These are phyloP conservation scores for Ciona savignyi DNA, from an alignment of 23 tunicate species.

Conservation along the genomic window DNA sequence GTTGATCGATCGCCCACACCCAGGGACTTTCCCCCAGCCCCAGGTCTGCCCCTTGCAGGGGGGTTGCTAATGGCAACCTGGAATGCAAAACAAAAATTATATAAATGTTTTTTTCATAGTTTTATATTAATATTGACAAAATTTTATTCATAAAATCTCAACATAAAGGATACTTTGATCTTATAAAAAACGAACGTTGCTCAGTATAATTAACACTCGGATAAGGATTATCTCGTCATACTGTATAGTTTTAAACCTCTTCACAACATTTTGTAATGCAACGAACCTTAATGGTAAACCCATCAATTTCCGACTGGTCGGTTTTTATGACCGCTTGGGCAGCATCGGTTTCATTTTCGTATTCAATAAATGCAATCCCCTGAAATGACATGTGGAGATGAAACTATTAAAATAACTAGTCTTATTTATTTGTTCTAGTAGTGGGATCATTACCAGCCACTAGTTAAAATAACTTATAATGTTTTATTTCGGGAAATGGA, in stretches of 20 bases:
- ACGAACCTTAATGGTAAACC: conserved; percentile 51
- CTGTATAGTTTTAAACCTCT: too few relatives aligned
- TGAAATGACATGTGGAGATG: conserved; percentile 2
- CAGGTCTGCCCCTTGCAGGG: conserved; percentile 37
- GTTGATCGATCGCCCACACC: conserved; percentile 34
- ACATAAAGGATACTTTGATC: neutral
- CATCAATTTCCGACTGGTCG: conserved; percentile 61
- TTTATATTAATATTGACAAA: neutral
- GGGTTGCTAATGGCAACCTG: conserved; percentile 97
- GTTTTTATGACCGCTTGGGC: conserved; percentile 75
- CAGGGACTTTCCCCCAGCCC: neutral
- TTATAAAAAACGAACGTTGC: too few relatives aligned
- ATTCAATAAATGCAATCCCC: conserved; percentile 89
- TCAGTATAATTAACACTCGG: too few relatives aligned
- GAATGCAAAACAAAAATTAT: neutral
- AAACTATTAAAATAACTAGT: too few relatives aligned
- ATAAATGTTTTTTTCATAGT: neutral
- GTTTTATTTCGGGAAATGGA: too few relatives aligned
- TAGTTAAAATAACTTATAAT: too few relatives aligned
- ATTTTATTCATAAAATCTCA: neutral
- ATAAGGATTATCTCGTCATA: too few relatives aligned
- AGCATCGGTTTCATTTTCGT: conserved; percentile 69
- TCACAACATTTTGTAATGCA: neutral
- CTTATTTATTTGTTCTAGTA: too few relatives aligned
- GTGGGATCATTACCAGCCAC: too few relatives aligned